A percentile compares a stretch with the other conserved stretches of the same genome.
These are phyloP conservation scores for Temnopleurus reevesii DNA, from an alignment of 53 echinoderm and acorn worm species.

Conservation along the genomic window DNA sequence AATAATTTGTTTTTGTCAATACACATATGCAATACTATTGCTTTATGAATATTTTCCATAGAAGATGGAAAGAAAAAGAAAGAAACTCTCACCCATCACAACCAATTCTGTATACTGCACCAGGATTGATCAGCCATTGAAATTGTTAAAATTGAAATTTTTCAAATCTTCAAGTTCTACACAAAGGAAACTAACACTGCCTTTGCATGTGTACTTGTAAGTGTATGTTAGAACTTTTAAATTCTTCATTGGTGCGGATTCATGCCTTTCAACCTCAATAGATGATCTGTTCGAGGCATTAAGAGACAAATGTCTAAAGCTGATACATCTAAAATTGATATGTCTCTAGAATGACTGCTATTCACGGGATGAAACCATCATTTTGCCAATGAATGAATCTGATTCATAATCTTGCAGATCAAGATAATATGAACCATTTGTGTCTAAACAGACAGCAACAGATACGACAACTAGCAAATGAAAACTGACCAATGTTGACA, in stretches of 20 bases:
- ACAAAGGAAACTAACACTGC: no score
- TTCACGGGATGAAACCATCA: not conserved
- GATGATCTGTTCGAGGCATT: not conserved
- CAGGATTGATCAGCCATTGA: no score
- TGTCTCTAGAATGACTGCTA: not conserved
- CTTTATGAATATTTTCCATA: no score
- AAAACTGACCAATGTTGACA: not conserved
- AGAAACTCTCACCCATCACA: not conserved
- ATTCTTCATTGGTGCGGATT: not conserved
- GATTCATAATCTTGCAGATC: not conserved
- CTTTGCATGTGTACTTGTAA: no score
- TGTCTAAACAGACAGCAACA: not conserved
- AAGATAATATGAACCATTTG: not conserved
- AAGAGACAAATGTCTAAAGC: not conserved
- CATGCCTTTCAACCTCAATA: not conserved
- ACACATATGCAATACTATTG: no score
- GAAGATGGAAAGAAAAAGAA: not conserved
- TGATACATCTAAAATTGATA: not conserved
- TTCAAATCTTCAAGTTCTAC: no score
- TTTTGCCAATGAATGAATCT: not conserved
- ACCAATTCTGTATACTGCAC: no score
- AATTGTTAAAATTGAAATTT: no score
- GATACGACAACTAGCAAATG: not conserved
- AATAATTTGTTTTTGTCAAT: not conserved
- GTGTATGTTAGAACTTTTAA: not conserved